Evolutionary conservation across 2,113 vertebrate genomes (phyloP), one percentile per base, ranked within the genome.

Genomic region (Pygoscelis adeliae): DNA sequence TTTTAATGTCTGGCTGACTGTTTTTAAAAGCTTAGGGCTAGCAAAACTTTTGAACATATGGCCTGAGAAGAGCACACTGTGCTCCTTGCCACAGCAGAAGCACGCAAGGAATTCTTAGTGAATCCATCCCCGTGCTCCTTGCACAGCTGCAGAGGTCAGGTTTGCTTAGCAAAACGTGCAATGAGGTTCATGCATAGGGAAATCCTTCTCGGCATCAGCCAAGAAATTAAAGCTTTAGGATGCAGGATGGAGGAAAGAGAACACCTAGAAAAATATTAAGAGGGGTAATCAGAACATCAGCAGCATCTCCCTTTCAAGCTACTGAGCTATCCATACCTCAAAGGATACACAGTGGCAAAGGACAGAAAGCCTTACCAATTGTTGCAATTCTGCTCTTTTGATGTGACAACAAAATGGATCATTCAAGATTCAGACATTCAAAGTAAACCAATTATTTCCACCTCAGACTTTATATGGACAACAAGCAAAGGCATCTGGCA

Each of bases 371-470:
- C 52, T 16, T 40, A 8, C 40, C 46, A 18, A 59, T 8, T 12
- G 16, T 20, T 63, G 11, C 17, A 47, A 12, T 73, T 70, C 72
- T 61, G 49, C 84, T 53, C n/a, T 76, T 69, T 25, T 23, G 27
- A 46, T 23, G 25, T 2, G 22, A 53, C 38, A 63, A 42, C 55
- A 71, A 47, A 74, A 71, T 1, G 1, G 79, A 88, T 50, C 62
- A 20, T 15, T 19, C 25, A 46, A 42, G 27, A 74, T 61, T 55
- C 69, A 40, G 52, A 50, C 0, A 0, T 10, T 49, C 22, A n/a
- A 44, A 58, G 26, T 11, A 85, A 93, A 92, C 16, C 52, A 32
- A 70, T 36, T 30, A 18, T 80, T 79, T 56, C 46, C 61, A 65
- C 38, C 61, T 56, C 62, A 59, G 77, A 25, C 30, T 66, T 56